Conservation (phyloP, 2,797 vertebrate genomes). For the Characodon lateralis region DNA sequence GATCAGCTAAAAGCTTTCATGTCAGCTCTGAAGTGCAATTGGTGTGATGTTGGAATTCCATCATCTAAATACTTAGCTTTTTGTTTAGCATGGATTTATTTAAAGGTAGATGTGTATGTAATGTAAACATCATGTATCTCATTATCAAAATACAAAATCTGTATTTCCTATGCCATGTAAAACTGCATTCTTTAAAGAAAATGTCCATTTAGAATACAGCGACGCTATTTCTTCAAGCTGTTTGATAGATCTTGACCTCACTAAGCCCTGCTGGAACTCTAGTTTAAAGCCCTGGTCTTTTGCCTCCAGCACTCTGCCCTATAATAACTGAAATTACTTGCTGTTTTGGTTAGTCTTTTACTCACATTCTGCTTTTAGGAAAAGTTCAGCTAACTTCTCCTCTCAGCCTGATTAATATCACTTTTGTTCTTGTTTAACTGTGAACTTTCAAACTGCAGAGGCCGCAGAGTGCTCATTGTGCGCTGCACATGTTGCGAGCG, state of each 20-base stretch:
- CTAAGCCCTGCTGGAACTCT: constrained; percentile 66
- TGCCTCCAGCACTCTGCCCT: constrained; percentile 86
- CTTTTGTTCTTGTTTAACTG: constrained; percentile 28
- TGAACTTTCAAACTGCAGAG: constrained; percentile 33
- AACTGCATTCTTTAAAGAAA: constrained; percentile 22
- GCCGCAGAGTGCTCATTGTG: constrained; percentile 47
- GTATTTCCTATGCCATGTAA: neutral
- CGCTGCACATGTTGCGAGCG: constrained; percentile 61
- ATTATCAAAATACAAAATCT: neutral
- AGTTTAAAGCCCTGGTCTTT: constrained; percentile 77
- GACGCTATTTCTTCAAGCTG: constrained; percentile 51
- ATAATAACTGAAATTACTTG: constrained; percentile 87
- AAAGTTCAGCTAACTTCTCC: constrained; percentile 22
- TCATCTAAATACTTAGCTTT: neutral
- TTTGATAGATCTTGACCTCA: constrained; percentile 69
- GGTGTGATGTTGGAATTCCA: neutral
- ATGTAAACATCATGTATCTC: neutral
- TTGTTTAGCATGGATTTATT: neutral
- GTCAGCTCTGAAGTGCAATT: constrained; percentile 1
- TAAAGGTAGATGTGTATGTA: neutral
- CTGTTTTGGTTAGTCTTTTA: constrained; percentile 74
- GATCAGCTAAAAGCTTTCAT: constrained; percentile 17
- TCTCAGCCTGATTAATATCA: constrained; percentile 33
- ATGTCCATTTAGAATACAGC: constrained; percentile 14
- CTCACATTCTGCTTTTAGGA: constrained; percentile 4